Base-by-base conservation (phyloP, 1,140 invertebrate species). In the Lethrus apterus region DNA sequence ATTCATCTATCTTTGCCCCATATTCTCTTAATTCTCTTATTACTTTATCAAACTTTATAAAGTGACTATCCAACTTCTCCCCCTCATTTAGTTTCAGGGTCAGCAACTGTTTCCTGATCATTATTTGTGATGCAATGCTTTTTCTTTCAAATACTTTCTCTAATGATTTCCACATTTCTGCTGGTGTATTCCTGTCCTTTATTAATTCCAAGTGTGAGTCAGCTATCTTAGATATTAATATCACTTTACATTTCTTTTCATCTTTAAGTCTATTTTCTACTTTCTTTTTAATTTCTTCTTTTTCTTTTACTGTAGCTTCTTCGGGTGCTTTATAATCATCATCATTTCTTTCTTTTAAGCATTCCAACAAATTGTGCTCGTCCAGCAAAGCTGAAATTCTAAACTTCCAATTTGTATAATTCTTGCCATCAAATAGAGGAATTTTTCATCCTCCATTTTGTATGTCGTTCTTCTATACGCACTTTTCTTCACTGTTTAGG, bases 1-100 rank as follows among this genome's bases (percentile, higher is more conserved):
- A 40, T 38, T 59, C 49, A 8, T 56, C 38, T 13, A 56, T n/a
- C 11, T 40, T 41, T 4, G 51, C 46, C 23, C 51, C 58, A 8
- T 18, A 32, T 13, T 29, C 9, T 19, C 44, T 52, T 10, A 59
- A 17, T 42, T 58, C 48, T 18, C 46, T 13, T n/a, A 55, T 32
- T 7, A 30, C 4, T 42, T 26, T 15, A 11, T 42, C 40, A 42
- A 30, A 42, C 29, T 42, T 29, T 2, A 29, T 26, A 15, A 42
- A 42, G 10, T 42, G 15, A 14, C 10, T 15, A 13, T 42, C 23
- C 0, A 44, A 3, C 5, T 5, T 26, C 4, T 29, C 21, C 15
- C 2, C 24, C 17, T 7, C 1, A 4, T 3, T 9, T 26, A 7
- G 24, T 10, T 42, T 42, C n/a, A 42, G 3, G 9, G 23, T 29